Base-by-base conservation (phyloP, 2,888 invertebrate genomes). In the Psylliodes chrysocephalus region DNA sequence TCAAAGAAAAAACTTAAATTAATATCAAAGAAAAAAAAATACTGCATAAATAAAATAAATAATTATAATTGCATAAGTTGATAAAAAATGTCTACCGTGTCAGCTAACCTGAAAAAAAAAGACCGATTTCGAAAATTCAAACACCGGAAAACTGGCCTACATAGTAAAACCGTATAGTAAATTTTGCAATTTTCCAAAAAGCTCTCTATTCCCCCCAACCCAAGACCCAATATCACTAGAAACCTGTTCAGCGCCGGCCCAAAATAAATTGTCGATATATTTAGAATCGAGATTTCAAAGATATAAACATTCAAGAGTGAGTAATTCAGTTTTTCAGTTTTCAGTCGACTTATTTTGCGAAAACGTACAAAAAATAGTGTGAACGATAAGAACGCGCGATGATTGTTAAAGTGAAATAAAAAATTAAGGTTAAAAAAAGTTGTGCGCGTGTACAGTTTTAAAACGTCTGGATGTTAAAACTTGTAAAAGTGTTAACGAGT, bases 251-350 rank as follows among this genome's bases (percentile, higher is more conserved):
- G 15, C 57, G 40, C 55, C 38, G 54, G 75, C 78, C 77, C 73
- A 75, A 79, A 79, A 79, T 78, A 79, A 76, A 75, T 73, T 63
- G 46, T 61, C 75, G 77, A 74, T 78, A 78, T 77, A 76, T 76
- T 78, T 79, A 79, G 79, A 60, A 64, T 60, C 65, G 60, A 69
- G 69, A 79, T 79, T 76, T 73, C 70, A 72, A 76, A 78, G 78
- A 78, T 77, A 77, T 76, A 77, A 77, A 71, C 70, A 71, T 61
- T 44, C 46, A 54, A 56, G 55, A 64, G 57, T 59, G 64, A 60
- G 65, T 54, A 60, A 65, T 61, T 53, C 63, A 57, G 28, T 68
- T 57, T 49, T 61, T 53, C 63, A 57, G 28, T 68, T 57, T 49
- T 51, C 59, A 12, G 38, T 59, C 19, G 22, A 38, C 49, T 51